Conservation (phyloP, 2,113 vertebrate genomes). For the Sialia sialis region DNA sequence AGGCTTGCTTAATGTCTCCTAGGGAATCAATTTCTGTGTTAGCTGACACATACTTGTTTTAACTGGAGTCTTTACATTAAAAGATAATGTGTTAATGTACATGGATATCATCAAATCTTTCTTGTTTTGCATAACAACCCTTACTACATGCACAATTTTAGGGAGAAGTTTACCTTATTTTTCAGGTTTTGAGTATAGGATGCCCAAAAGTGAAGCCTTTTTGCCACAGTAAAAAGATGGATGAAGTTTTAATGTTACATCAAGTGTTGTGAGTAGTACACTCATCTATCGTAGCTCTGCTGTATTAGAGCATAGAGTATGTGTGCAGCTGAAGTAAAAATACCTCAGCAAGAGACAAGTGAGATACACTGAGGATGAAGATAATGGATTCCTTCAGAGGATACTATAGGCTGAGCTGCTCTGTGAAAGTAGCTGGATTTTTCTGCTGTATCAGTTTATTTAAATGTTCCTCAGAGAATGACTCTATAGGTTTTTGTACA, state of each 20-base stretch:
- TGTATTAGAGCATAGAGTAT: neutral
- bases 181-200: neutral
- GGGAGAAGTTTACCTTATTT: neutral
- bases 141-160: neutral
- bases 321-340: neutral
- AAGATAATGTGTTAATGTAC: neutral
- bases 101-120: neutral
- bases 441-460: neutral
- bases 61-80: neutral
- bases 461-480: neutral
- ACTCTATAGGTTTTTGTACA: neutral
- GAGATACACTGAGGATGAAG: neutral
- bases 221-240: neutral
- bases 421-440: neutral
- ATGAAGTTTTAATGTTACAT: neutral
- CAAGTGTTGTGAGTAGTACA: neutral
- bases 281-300: neutral
- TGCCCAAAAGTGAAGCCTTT: neutral
- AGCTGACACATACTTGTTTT: neutral
- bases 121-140: neutral
- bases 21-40: neutral
- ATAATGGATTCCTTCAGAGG: neutral
- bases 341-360: neutral
- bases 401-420: neutral
- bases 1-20: neutral